Evolutionary conservation across 1,140 invertebrate species (phyloP), one percentile per base, ranked within the genome.

Genomic region (Coptotermes formosanus): DNA sequence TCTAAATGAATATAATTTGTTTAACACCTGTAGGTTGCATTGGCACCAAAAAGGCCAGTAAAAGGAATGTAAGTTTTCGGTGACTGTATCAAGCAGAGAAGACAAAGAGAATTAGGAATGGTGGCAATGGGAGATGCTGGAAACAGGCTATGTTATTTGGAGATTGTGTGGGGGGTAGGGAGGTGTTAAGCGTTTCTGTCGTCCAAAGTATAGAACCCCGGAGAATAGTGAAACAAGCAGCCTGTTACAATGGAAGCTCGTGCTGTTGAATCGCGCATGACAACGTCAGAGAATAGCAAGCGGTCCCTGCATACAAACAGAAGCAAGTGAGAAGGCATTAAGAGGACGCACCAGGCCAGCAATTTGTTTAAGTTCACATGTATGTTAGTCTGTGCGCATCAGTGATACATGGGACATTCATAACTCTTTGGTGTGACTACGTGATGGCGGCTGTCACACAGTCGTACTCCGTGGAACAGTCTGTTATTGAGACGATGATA

Each of bases 321-420:
- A 75, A 25, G 64, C 64, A 75, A 30, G 64, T 7, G 21, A n/a
- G 64, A 75, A 75, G 25, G 30, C 64, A 75, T 30, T 75, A 75
- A 75, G 64, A 75, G 64, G 64, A 75, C 25, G 64, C n/a, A 55
- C 16, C 52, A 55, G 52, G 14, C 52, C 52, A 21, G 64, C 64
- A 75, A 75, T 75, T 75, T 75, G 64, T 75, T 75, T 75, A 75
- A 75, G 64, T 75, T 75, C 25, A 30, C 25, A 12, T 75, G 64
- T 30, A 75, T 30, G 8, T n/a, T 11, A 16, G 6, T 25, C n/a
- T 1, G n/a, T 25, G n/a, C 1, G n/a, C 64, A 75, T 25, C 6
- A 75, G 64, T 75, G 64, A 75, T 30, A 75, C 14, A 75, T 75
- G 64, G 25, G 25, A 75, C 64, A 75, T 30, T 9, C 12, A 30